phyloP scores from a whole-genome alignment of 2,113 vertebrate species.

The Alaudala cheleensis region DNA sequence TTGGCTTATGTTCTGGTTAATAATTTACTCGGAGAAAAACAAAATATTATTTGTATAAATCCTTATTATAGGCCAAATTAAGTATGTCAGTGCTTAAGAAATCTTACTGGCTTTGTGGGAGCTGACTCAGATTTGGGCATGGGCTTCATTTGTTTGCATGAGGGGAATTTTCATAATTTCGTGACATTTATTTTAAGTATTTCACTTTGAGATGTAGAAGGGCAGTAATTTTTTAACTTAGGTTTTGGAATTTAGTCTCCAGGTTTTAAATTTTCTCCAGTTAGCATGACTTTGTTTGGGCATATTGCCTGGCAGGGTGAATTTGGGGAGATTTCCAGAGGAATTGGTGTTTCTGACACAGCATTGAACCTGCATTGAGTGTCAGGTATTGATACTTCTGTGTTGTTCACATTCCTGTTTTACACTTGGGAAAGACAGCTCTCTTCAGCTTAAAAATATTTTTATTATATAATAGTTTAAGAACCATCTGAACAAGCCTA shows the following conservation, averaged over 20 bases:
- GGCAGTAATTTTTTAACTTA: not conserved
- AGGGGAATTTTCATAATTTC: not conserved
- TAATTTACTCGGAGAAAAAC: conserved; percentile 28
- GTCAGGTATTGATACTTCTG: not conserved
- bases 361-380: fast-evolving
- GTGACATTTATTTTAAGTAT: not conserved
- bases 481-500: not conserved
- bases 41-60: conserved; percentile 53
- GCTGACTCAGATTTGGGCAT: conserved; percentile 30
- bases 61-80: conserved; percentile 29
- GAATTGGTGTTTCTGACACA: not conserved
- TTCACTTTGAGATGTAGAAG: not conserved
- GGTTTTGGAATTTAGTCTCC: not conserved
- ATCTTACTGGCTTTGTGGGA: conserved; percentile 32
- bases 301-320: not conserved
- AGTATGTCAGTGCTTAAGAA: conserved; percentile 24
- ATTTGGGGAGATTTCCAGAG: not conserved
- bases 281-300: not conserved
- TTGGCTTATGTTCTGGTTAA: conserved; percentile 33
- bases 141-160: conserved; percentile 8
- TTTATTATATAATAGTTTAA: not conserved
- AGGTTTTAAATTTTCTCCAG: not conserved
- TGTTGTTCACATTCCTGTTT: not conserved
- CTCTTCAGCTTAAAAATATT: not conserved
- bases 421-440: not conserved